phyloP scores from a whole-genome alignment of 2,113 vertebrate genomes.

The Elephas maximus region DNA sequence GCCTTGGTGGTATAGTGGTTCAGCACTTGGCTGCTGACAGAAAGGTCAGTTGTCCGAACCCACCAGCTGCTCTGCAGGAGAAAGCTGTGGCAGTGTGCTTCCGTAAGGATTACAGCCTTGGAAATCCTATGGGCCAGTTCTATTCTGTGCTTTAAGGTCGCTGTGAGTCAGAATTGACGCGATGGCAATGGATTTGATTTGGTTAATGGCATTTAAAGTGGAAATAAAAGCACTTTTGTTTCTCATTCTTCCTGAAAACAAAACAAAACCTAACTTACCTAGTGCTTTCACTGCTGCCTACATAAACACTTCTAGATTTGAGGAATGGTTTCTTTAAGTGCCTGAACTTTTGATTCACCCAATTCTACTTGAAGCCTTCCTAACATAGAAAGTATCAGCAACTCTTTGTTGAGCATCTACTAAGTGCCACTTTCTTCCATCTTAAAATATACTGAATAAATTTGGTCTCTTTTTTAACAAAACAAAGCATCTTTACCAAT shows the following conservation, averaged over 20 bases:
- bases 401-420: slow-evolving; percentile 21
- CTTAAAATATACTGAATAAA: slow-evolving; percentile 52
- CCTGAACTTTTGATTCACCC: not conserved
- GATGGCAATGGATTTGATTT: not conserved
- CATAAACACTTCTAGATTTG: not conserved
- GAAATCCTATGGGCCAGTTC: not conserved
- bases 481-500: slow-evolving; percentile 24
- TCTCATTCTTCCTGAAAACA: slow-evolving; percentile 59
- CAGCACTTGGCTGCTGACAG: not conserved
- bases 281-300: not conserved
- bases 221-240: slow-evolving; percentile 63
- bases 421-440: not conserved
- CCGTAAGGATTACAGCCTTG: not conserved
- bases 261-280: slow-evolving; percentile 51
- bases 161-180: not conserved
- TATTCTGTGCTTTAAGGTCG: not conserved
- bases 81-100: not conserved
- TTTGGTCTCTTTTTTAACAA: not conserved
- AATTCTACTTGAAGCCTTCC: not conserved
- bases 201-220: not conserved
- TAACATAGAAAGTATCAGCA: not conserved
- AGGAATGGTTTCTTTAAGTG: slow-evolving; percentile 16
- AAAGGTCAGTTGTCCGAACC: not conserved
- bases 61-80: no score
- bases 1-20: no score